Evolutionary conservation across 2,113 vertebrate genomes (phyloP).

Genomic region (Passer domesticus): DNA sequence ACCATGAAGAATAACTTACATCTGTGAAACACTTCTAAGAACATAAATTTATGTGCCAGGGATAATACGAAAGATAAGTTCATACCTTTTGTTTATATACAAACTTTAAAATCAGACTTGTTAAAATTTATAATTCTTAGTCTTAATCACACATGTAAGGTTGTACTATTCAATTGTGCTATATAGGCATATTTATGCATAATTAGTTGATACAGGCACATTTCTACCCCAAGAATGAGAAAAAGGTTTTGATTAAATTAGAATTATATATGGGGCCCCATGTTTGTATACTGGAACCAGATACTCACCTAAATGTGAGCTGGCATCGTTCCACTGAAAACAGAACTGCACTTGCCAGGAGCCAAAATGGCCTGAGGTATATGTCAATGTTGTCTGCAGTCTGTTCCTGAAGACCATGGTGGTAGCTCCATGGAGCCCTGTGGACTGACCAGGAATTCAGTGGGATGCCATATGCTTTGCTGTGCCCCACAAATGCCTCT

Average conservation of each 20-base stretch:
- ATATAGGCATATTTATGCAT: neutral
- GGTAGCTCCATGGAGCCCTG: neutral
- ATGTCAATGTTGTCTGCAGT: neutral
- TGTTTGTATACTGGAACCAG: neutral
- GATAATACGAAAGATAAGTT: neutral
- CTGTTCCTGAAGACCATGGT: neutral
- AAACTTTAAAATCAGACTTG: neutral
- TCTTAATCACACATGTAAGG: neutral
- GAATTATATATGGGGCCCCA: neutral
- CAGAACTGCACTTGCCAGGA: neutral
- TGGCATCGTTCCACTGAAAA: neutral
- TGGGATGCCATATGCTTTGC: slow-evolving; percentile 5
- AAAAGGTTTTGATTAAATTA: slow-evolving; percentile 6
- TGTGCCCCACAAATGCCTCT: neutral
- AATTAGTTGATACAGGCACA: neutral
- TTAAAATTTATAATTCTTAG: neutral
- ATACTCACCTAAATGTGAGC: neutral
- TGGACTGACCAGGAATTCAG: neutral
- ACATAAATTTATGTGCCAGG: neutral
- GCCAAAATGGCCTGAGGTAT: neutral
- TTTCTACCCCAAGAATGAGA: neutral
- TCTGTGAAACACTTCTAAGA: neutral
- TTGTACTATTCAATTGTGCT: neutral
- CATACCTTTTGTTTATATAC: neutral
- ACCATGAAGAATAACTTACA: neutral